Conservation (phyloP, 2,113 vertebrate species). For the Ramphastos sulfuratus region DNA sequence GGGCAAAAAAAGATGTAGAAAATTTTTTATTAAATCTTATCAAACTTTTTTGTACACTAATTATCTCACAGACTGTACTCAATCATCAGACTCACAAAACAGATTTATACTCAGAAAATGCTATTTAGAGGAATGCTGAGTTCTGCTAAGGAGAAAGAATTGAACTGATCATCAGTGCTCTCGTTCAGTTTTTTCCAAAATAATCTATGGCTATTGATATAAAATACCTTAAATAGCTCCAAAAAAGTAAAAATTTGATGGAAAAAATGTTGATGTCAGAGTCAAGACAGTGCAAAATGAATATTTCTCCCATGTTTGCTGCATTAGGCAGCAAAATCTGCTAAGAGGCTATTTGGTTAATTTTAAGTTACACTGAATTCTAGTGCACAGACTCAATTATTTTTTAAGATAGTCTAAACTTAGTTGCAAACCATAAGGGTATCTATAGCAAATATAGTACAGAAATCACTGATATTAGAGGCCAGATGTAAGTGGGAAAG, state of each 20-base stretch:
- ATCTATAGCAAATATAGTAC: background rate
- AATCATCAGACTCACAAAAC: conserved; percentile 7
- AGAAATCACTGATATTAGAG: background rate
- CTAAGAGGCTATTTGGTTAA: background rate
- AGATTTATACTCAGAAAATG: background rate
- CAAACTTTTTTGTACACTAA: background rate
- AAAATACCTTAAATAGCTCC: background rate
- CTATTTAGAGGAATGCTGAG: conserved; percentile 31
- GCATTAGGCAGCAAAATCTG: background rate
- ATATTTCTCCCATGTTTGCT: background rate
- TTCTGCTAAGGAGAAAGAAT: background rate
- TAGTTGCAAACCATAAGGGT: background rate
- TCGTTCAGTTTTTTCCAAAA: background rate
- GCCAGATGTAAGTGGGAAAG: background rate
- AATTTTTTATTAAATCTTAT: background rate
- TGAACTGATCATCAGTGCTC: background rate
- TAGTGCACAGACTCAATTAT: background rate
- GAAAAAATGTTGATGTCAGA: background rate
- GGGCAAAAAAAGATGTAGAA: background rate
- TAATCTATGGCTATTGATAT: background rate
- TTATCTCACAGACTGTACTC: background rate
- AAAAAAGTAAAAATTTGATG: background rate
- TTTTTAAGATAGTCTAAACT: background rate
- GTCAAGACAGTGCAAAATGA: background rate
- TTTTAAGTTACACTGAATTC: background rate